phyloP scores from a whole-genome alignment of 1,140 invertebrate species.

The Eueides isabella region DNA sequence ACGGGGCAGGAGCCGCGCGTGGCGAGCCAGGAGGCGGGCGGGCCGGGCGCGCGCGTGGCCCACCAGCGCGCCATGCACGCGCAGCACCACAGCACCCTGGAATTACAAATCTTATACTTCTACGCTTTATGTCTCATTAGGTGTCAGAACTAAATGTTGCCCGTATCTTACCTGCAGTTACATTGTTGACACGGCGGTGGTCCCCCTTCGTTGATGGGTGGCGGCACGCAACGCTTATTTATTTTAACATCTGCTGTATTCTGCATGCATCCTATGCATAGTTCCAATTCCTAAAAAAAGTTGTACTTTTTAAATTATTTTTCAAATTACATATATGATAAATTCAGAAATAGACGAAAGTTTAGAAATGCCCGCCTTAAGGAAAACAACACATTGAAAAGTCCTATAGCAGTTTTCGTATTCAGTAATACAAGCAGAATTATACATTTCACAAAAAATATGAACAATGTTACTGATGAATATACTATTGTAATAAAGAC shows the following conservation, averaged over 20 bases:
- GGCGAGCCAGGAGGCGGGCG: conserved; percentile 88
- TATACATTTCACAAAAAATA: too few species aligned
- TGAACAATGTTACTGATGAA: too few species aligned
- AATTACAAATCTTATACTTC: neutral
- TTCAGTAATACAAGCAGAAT: too few species aligned
- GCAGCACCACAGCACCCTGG: conserved; percentile 92
- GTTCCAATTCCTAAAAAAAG: conserved; percentile 86
- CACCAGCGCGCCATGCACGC: conserved; percentile 95
- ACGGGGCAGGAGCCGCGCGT: conserved; percentile 95
- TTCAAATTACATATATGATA: too few species aligned
- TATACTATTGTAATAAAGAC: too few species aligned
- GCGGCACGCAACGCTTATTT: conserved; percentile 85
- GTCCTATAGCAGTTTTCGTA: too few species aligned
- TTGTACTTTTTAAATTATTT: too few species aligned
- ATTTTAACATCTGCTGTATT: conserved; percentile 91
- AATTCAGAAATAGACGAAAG: too few species aligned
- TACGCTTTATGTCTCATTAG: too few species aligned
- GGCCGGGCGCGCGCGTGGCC: conserved; percentile 89
- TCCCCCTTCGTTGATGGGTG: conserved; percentile 53
- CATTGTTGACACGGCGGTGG: conserved; percentile 81
- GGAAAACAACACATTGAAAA: too few species aligned
- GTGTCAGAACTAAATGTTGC: too few species aligned
- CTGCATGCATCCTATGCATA: conserved; percentile 95
- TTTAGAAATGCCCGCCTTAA: too few species aligned
- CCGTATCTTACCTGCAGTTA: conserved; percentile 76